These are phyloP conservation scores for Astur gentilis DNA, from an alignment of 2,113 vertebrate species.

Conservation along the genomic window DNA sequence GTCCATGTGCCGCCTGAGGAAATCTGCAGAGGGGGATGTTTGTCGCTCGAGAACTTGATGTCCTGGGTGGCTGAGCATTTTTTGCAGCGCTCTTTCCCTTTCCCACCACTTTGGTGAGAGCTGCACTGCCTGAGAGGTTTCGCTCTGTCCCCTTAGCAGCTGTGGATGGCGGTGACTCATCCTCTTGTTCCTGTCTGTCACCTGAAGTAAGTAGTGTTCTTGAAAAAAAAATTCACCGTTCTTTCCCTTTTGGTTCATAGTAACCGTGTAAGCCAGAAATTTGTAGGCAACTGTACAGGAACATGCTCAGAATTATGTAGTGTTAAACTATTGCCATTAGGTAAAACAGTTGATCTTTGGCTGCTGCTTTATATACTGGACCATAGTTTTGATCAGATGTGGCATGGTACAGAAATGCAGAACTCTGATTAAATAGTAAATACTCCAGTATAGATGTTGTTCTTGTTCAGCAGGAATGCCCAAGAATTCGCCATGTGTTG, in stretches of 20 bases:
- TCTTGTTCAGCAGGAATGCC: neutral
- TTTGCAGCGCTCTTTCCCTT: neutral
- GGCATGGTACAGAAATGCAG: neutral
- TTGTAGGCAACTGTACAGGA: neutral
- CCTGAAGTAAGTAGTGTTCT: neutral
- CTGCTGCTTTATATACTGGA: neutral
- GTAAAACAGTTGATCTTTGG: neutral
- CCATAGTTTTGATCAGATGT: rapidly evolving
- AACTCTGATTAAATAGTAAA: neutral
- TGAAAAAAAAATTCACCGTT: neutral
- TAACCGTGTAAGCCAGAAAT: neutral
- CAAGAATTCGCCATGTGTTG: neutral
- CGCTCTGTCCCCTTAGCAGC: neutral
- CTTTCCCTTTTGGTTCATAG: neutral
- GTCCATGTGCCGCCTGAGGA: neutral
- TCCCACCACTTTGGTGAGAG: neutral
- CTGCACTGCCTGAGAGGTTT: neutral
- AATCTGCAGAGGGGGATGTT: neutral
- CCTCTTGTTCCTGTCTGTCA: neutral
- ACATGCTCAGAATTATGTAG: neutral
- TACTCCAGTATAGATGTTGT: neutral
- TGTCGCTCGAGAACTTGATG: neutral
- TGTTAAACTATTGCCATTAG: neutral
- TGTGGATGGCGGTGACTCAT: neutral
- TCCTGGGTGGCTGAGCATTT: neutral